Evolutionary conservation across 37 sponge, comb jelly and placozoan genomes (phyloP).

Genomic region (Tethya wilhelma): DNA sequence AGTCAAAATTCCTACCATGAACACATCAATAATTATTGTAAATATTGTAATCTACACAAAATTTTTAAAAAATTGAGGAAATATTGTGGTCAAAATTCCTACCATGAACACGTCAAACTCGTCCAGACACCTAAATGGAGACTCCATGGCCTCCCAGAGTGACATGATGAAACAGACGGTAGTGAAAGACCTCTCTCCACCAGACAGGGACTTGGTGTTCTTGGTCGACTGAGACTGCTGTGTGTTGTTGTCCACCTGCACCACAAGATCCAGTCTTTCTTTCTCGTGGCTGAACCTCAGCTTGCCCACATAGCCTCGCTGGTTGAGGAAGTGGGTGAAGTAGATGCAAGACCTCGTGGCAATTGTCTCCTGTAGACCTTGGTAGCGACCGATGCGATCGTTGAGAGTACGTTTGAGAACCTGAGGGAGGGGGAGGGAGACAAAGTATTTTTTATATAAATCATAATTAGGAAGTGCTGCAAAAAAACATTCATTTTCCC

Average conservation of each 20-base stretch:
- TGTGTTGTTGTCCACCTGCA: constrained; percentile 48
- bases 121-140: constrained; percentile 94
- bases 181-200: constrained; percentile 97
- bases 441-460: too few species aligned
- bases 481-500: too few species aligned
- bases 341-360: constrained; percentile 49
- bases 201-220: constrained; percentile 90
- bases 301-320: constrained; percentile 83
- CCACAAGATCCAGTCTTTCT: constrained; percentile 68
- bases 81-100: neutral
- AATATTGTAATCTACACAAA: neutral
- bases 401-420: too few species aligned
- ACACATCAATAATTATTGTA: neutral
- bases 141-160: constrained; percentile 97
- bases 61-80: neutral
- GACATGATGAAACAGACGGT: constrained; percentile 97
- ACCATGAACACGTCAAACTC: constrained; percentile 99
- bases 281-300: constrained; percentile 77
- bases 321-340: constrained; percentile 76
- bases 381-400: constrained; percentile 47
- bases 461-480: too few species aligned
- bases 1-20: neutral
- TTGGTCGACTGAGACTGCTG: constrained; percentile 55
- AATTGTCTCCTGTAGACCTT: constrained; percentile 56
- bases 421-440: too few species aligned